Evolutionary conservation across 2,888 invertebrate species (phyloP).

Genomic region (Priocnemis perturbator): DNA sequence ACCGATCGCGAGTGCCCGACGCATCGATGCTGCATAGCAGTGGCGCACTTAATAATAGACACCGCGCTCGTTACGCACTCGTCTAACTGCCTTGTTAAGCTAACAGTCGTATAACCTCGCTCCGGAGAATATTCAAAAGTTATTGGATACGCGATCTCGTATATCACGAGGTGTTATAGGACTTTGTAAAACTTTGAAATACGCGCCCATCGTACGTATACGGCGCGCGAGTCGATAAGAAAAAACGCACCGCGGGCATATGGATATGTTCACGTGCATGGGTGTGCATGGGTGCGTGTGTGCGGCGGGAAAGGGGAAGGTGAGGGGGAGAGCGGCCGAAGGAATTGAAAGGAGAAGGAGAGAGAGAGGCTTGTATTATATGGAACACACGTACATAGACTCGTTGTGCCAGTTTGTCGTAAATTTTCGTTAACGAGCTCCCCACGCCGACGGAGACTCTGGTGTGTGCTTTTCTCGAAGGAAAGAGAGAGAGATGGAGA

Average conservation of each 20-base stretch:
- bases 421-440: conserved; percentile 49
- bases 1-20: neutral
- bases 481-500: neutral
- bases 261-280: neutral
- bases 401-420: conserved; percentile 44
- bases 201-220: conserved; percentile 14
- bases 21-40: conserved; percentile 6
- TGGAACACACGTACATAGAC: conserved; percentile 22
- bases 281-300: conserved; percentile 1
- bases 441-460: conserved; percentile 13
- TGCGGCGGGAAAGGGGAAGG: conserved; percentile 12
- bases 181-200: conserved; percentile 53
- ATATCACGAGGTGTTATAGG: conserved; percentile 49
- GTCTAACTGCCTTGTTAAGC: conserved; percentile 60
- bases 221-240: neutral
- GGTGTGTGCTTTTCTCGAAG: conserved; percentile 6
- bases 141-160: conserved; percentile 60
- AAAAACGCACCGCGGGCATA: no score
- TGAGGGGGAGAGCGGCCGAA: no score
- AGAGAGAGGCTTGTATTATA: conserved; percentile 9
- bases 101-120: conserved; percentile 49
- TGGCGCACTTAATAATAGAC: conserved; percentile 53
- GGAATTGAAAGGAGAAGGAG: no score
- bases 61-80: conserved; percentile 56
- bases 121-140: conserved; percentile 54